Conservation (phyloP, 1,140 invertebrate genomes). For the Cyclina sinensis region DNA sequence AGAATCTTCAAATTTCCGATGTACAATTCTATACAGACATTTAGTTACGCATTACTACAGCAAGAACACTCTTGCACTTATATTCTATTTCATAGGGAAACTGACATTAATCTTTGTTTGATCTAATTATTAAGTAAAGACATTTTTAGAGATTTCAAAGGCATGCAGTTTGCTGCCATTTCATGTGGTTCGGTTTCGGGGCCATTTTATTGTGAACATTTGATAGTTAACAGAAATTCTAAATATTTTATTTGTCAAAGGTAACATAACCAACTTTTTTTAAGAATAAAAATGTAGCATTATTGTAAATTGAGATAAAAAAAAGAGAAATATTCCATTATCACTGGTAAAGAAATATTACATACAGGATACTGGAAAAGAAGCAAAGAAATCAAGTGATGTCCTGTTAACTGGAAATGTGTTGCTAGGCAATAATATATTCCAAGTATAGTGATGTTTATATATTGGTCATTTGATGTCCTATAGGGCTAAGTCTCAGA, state of each 20-base stretch:
- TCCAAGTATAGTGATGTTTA: constrained; percentile 21
- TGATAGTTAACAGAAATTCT: constrained; percentile 10
- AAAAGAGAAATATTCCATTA: no score
- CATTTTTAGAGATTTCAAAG: background rate
- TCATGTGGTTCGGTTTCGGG: constrained; percentile 8
- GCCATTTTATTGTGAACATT: constrained; percentile 12
- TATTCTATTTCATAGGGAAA: background rate
- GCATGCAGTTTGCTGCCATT: background rate
- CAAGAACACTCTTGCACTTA: background rate
- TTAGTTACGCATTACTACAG: constrained; percentile 13
- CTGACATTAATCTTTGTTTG: background rate
- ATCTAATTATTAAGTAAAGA: background rate
- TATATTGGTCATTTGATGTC: constrained; percentile 17
- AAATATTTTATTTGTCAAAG: no score
- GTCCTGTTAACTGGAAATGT: constrained; percentile 8
- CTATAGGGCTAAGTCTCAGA: constrained; percentile 7
- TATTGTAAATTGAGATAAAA: no score
- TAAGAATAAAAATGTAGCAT: no score
- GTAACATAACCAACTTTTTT: no score
- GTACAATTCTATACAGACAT: constrained; percentile 44
- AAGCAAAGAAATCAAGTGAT: background rate
- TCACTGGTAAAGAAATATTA: no score
- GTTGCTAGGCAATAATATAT: constrained; percentile 31
- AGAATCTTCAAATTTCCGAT: constrained; percentile 53
- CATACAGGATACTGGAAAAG: no score